Conservation (phyloP, 2,797 vertebrate species). For the Falco novaeseelandiae region DNA sequence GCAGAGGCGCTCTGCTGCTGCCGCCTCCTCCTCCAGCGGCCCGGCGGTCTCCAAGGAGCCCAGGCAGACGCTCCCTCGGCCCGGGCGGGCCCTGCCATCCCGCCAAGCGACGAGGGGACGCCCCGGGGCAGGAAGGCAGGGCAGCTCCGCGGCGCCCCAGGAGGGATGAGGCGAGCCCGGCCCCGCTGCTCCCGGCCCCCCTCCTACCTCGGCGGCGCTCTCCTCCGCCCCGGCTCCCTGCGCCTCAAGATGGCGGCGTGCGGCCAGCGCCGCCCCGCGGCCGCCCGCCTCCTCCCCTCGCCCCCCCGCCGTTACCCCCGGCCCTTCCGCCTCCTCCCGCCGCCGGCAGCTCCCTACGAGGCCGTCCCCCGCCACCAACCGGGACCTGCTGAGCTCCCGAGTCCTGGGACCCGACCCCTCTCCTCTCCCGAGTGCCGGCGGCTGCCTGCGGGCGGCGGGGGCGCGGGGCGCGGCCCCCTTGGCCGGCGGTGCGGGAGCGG, state of each 20-base stretch:
- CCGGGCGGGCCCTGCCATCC: too few species aligned
- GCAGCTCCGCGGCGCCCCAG: too few species aligned
- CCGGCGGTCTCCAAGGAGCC: not conserved
- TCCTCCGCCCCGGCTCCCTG: not conserved
- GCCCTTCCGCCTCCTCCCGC: not conserved
- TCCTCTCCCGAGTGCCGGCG: too few species aligned
- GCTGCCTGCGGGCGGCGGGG: too few species aligned
- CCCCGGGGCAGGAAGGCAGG: too few species aligned
- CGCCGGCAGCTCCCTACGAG: fast-evolving
- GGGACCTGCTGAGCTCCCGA: not conserved
- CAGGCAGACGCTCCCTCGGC: not conserved
- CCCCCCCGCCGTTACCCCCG: not conserved
- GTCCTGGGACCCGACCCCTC: too few species aligned
- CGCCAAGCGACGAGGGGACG: too few species aligned
- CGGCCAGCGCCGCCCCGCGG: not conserved
- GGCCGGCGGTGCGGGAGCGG: not conserved
- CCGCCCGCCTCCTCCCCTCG: too few species aligned
- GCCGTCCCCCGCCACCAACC: fast-evolving
- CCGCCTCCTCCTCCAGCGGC: not conserved
- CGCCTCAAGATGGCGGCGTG: constrained; percentile 11
- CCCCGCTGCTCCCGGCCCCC: not conserved
- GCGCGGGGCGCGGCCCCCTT: not conserved
- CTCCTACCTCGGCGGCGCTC: not conserved
- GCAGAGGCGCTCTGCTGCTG: too few species aligned
- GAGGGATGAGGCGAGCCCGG: fast-evolving